Percentiles rank a stretch among this genome's conserved stretches.
phyloP scores from a whole-genome alignment of 2,113 vertebrate species.

The Galemys pyrenaicus region DNA sequence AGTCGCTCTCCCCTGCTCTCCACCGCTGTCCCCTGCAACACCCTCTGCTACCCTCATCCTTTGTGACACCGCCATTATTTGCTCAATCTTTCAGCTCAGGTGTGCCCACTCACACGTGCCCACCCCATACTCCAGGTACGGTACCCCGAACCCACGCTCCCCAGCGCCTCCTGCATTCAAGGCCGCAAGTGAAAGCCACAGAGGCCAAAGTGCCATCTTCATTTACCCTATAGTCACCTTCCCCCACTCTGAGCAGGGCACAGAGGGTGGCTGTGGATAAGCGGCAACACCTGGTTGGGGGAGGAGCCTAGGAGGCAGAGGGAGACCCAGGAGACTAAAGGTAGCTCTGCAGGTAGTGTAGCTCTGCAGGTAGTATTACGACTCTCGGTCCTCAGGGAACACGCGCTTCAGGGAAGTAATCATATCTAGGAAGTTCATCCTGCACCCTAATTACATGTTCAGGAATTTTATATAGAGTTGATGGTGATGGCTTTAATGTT shows the following conservation, averaged over 20 bases:
- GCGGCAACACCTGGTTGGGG: fast-evolving
- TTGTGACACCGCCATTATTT: too few species aligned
- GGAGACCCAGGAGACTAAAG: not conserved
- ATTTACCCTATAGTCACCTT: not conserved
- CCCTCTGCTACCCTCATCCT: too few species aligned
- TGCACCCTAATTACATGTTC: constrained; percentile 61
- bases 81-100: too few species aligned
- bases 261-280: not conserved
- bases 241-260: not conserved
- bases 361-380: not conserved
- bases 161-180: too few species aligned
- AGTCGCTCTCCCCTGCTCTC: too few species aligned
- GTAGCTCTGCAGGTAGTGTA: not conserved
- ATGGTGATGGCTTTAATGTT: constrained; percentile 58
- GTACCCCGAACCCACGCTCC: too few species aligned
- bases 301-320: not conserved
- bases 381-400: not conserved
- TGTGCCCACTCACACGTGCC: too few species aligned
- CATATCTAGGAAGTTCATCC: constrained; percentile 60
- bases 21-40: too few species aligned
- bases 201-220: too few species aligned
- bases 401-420: constrained; percentile 50
- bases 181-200: too few species aligned
- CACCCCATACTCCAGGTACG: too few species aligned
- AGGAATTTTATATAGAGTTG: constrained; percentile 57